Base-by-base conservation (phyloP, 2,888 invertebrate species). In the Oscheius myriophilus region DNA sequence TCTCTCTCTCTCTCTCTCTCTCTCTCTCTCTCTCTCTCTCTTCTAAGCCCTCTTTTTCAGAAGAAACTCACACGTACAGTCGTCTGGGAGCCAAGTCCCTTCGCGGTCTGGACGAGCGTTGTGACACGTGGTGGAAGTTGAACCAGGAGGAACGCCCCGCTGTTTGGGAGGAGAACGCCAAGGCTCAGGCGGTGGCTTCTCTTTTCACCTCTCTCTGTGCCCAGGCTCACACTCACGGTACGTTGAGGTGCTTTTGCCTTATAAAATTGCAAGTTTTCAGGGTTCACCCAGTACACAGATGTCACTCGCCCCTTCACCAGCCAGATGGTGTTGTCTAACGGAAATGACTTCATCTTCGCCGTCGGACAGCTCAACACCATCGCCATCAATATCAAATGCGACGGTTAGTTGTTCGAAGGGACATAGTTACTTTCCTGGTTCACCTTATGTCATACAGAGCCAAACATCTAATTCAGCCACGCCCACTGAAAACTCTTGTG, bases 321-420 rank as follows among this genome's bases (percentile, higher is more conserved):
- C 3, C 96, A 97, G 90, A 92, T 92, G 18, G 89, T 95, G 16
- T 90, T 96, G 46, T 93, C 95, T 0, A 92, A 97, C 88, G 96
- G 97, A 0, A 91, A 92, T 76, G 86, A 90, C 3, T 95, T 93
- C 91, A 92, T 92, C 0, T 92, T 96, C 77, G 93, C 92, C 85
- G 90, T 91, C 16, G 97, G 96, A 87, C 97, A 98, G 87, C 88
- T 98, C 68, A 98, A 98, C 87, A 96, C 95, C 2, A 59, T 86
- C 46, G 85, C 85, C 21, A 82, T 84, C 59, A 85, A 85, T 63
- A 77, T 85, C 21, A 80, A 84, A 25, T 73, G 78, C 54, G 75
- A 76, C 26, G 82, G 80, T 76, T 21, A n/a, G 52, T 33, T 7
- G 4, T 64, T 53, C 23, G 21, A 52, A 33, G 33, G n/a, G n/a